Conservation (phyloP, 2,888 invertebrate genomes). For the Leptinotarsa rubiginosa region DNA sequence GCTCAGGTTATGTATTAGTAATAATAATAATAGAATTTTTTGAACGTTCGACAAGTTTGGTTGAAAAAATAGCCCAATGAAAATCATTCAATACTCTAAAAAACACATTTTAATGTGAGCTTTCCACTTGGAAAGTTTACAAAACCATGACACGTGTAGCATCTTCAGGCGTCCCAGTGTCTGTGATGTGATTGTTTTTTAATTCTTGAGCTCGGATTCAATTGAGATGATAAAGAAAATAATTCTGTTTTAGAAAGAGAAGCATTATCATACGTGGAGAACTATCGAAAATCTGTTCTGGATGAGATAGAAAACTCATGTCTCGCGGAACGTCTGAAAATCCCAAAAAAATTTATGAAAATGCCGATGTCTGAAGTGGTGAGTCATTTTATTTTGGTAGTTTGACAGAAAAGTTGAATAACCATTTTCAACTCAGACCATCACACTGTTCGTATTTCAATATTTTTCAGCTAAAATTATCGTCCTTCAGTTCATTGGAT, state of each 20-base stretch:
- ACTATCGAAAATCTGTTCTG: not conserved
- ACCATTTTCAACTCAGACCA: not conserved
- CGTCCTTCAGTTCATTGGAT: constrained; percentile 22
- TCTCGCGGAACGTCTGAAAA: constrained; percentile 7
- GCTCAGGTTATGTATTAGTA: too few species aligned
- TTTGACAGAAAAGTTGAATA: not conserved
- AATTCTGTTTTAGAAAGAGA: constrained; percentile 9
- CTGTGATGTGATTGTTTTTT: too few species aligned
- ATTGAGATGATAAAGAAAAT: not conserved
- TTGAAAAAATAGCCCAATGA: too few species aligned
- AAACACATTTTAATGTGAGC: too few species aligned
- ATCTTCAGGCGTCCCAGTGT: too few species aligned
- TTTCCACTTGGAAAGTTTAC: too few species aligned
- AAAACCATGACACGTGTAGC: too few species aligned
- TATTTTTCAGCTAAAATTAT: constrained; percentile 12
- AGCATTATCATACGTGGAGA: not conserved
- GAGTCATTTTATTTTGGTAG: constrained; percentile 6
- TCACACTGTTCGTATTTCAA: not conserved
- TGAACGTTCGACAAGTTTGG: too few species aligned
- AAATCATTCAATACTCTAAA: too few species aligned
- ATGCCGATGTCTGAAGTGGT: constrained; percentile 22
- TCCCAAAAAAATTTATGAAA: constrained; percentile 21
- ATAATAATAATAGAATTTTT: too few species aligned
- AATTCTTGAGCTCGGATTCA: too few species aligned
- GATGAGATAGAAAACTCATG: not conserved